Percentiles rank a stretch among this genome's conserved stretches.
phyloP scores from a whole-genome alignment of 2,888 invertebrate species.

The Stomorhina lunata region DNA sequence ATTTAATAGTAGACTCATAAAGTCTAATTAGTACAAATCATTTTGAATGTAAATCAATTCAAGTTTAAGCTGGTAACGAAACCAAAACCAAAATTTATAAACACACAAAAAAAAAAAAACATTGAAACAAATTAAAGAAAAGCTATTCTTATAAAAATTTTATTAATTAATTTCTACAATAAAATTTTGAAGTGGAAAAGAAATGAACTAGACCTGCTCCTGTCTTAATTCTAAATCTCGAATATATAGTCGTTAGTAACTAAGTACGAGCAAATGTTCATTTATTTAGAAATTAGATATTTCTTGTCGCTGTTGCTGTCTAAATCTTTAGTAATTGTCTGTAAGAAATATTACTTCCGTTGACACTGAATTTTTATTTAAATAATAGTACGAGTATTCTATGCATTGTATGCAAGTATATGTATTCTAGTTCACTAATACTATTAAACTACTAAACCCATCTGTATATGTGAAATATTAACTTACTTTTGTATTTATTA shows the following conservation, averaged over 20 bases:
- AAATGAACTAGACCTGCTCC: slow-evolving; percentile 48
- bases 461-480: not conserved
- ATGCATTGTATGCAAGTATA: no score
- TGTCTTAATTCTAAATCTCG: slow-evolving; percentile 20
- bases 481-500: not conserved
- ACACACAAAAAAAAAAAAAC: not conserved
- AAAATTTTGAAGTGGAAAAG: not conserved
- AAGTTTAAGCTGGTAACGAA: slow-evolving; percentile 42
- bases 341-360: slow-evolving; percentile 75
- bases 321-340: slow-evolving; percentile 59
- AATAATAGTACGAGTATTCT: no score
- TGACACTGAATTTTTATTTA: slow-evolving; percentile 73
- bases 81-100: not conserved
- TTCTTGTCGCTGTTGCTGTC: not conserved
- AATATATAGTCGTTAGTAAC: not conserved
- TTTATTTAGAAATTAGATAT: not conserved
- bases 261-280: not conserved
- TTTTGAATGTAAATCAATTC: slow-evolving; percentile 37
- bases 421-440: no score
- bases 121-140: not conserved
- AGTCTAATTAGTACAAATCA: not conserved
- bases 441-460: no score
- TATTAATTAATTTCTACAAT: slow-evolving; percentile 52
- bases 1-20: not conserved
- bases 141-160: not conserved